Evolutionary conservation across 2,888 invertebrate species (phyloP), one percentile per base, ranked within the genome.

Genomic region (Parnassius orleans): DNA sequence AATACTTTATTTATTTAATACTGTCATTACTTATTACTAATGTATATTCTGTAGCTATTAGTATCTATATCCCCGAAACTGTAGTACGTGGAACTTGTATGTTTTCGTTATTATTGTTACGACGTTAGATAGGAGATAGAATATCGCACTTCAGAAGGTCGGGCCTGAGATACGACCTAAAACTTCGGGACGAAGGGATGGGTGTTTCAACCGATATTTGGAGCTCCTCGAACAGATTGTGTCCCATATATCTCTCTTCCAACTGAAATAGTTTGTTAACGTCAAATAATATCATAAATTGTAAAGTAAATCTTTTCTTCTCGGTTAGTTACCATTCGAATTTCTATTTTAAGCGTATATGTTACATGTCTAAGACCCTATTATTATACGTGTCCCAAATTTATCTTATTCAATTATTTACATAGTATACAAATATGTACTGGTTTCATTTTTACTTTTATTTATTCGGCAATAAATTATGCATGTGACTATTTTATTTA

Each of bases 181-280:
- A 78, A 76, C 72, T 78, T 77, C 73, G 66, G 73, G 72, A 72
- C 67, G 57, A 56, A 66, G 72, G 68, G 67, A 67, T 55, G 71
- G 56, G 70, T 53, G 70, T 68, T 68, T 68, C 63, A 69, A 70
- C 67, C 69, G 72, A 70, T 72, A 73, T 65, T 58, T 24, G 41
- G 55, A 53, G 56, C 12, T 53, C 43, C 11, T 19, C 50, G 48
- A 71, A 75, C 72, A 73, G 76, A 73, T 76, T 73, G 71, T 68
- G 68, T 67, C 72, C 68, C 71, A 63, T 63, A 63, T 63, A 63
- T 63, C 63, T 63, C 53, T 15, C 46, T 65, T 64, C 64, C 59
- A 53, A 61, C 53, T 52, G 65, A 67, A 60, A 67, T 63, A 61
- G 63, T 65, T 63, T 62, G 62, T 60, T 67, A 57, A 66, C 61